A percentile compares a stretch with the other conserved stretches of the same genome.
Conservation (phyloP, 2,113 vertebrate species). For the Pimephales promelas region DNA sequence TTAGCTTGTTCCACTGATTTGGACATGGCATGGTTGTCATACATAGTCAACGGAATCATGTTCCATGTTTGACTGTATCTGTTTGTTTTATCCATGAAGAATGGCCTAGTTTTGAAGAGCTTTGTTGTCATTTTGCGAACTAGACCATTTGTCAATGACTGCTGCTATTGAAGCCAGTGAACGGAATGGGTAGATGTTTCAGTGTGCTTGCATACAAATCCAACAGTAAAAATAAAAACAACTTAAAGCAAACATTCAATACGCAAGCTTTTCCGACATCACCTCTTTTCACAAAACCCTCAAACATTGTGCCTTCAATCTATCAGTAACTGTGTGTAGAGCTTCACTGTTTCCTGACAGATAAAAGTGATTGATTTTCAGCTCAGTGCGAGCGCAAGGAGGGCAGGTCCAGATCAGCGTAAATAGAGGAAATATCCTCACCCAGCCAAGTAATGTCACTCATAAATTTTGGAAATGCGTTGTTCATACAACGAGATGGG, state of each 20-base stretch:
- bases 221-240: not conserved
- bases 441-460: constrained; percentile 27
- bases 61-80: constrained; percentile 7
- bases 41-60: not conserved
- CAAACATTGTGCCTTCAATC: not conserved
- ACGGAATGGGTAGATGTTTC: not conserved
- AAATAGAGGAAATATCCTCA: constrained; percentile 36
- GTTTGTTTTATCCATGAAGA: not conserved
- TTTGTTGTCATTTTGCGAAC: not conserved
- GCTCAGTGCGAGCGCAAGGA: constrained; percentile 9
- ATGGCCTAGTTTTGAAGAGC: constrained; percentile 1
- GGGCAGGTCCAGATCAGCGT: constrained; percentile 25
- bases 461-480: constrained; percentile 45
- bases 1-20: constrained; percentile 19
- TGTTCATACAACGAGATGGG: constrained; percentile 36
- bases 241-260: constrained; percentile 8
- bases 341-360: not conserved
- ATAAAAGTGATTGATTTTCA: constrained; percentile 41
- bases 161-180: not conserved
- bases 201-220: not conserved
- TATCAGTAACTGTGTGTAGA: constrained; percentile 23
- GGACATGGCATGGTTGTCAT: constrained; percentile 19
- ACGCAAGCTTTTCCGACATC: not conserved
- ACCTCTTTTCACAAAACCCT: not conserved
- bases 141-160: not conserved